phyloP scores from a whole-genome alignment of 2,797 vertebrate genomes.

The Sphenopsis melanotis region DNA sequence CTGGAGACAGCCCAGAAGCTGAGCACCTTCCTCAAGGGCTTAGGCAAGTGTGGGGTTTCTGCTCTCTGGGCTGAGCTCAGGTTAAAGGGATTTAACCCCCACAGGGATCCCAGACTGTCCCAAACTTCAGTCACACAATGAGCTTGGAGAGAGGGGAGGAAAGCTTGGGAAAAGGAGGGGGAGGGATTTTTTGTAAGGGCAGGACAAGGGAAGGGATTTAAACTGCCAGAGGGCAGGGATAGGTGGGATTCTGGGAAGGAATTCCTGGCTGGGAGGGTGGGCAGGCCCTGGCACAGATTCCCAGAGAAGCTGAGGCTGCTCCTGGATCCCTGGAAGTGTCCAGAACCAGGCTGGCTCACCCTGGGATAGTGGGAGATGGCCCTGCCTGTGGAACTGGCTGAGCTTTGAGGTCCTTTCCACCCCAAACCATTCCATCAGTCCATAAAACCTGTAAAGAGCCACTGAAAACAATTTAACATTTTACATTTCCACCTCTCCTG shows the following conservation, averaged over 20 bases:
- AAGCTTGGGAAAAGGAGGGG: not conserved
- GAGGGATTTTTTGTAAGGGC: no score
- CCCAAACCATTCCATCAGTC: not conserved
- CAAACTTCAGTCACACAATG: rapidly evolving
- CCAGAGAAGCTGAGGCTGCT: not conserved
- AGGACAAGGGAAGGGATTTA: not conserved
- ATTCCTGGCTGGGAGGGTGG: not conserved
- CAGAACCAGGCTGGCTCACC: not conserved
- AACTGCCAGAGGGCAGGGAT: not conserved
- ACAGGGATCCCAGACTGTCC: rapidly evolving
- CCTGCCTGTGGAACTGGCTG: not conserved
- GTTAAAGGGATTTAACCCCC: not conserved
- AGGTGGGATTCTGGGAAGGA: not conserved
- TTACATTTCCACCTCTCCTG: not conserved
- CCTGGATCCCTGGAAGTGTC: not conserved
- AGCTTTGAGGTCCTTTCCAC: not conserved
- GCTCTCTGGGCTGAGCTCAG: not conserved
- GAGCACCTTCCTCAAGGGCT: slow-evolving; percentile 84
- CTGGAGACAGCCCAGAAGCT: slow-evolving; percentile 84
- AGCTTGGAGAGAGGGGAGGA: not conserved
- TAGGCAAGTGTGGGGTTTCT: slow-evolving; percentile 59
- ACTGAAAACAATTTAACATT: not conserved
- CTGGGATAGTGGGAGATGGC: not conserved
- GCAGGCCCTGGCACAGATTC: not conserved
- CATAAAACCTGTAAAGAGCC: not conserved